Evolutionary conservation across 2,888 invertebrate genomes (phyloP).

Genomic region (Caenorhabditis zanzibari): DNA sequence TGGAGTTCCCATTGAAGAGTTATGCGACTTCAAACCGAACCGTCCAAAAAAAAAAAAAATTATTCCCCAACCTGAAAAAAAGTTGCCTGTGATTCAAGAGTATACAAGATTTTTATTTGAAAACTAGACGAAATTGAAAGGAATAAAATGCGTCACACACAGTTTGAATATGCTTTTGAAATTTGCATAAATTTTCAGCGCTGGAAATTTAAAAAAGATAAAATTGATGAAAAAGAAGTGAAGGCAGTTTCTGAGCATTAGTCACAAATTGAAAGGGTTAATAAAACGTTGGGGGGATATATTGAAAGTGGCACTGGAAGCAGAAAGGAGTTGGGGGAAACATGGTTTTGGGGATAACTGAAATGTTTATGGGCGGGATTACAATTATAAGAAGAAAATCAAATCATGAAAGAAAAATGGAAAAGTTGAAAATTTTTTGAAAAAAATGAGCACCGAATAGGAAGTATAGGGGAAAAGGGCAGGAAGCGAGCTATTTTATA

Average conservation of each 20-base stretch:
- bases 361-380: slow-evolving; percentile 25
- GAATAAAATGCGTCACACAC: background rate
- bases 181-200: background rate
- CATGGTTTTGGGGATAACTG: slow-evolving; percentile 14
- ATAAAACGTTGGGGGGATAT: background rate
- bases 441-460: slow-evolving; percentile 30
- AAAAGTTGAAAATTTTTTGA: slow-evolving; percentile 4
- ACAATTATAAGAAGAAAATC: background rate
- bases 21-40: too few species aligned
- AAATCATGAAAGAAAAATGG: background rate
- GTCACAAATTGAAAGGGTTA: slow-evolving; percentile 19
- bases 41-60: too few species aligned
- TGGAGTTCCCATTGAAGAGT: too few species aligned
- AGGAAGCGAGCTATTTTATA: slow-evolving; percentile 24
- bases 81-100: too few species aligned
- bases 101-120: slow-evolving; percentile 2
- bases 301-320: slow-evolving; percentile 55
- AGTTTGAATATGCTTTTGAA: background rate
- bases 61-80: too few species aligned
- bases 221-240: slow-evolving; percentile 14
- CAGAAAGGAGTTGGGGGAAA: background rate
- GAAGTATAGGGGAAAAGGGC: slow-evolving; percentile 17
- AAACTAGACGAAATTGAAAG: slow-evolving; percentile 26
- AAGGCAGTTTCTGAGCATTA: slow-evolving; percentile 69
- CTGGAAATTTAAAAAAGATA: background rate